Evolutionary conservation across 1,140 invertebrate genomes (phyloP), one percentile per base, ranked within the genome.

Genomic region (Cherax quadricarinatus): DNA sequence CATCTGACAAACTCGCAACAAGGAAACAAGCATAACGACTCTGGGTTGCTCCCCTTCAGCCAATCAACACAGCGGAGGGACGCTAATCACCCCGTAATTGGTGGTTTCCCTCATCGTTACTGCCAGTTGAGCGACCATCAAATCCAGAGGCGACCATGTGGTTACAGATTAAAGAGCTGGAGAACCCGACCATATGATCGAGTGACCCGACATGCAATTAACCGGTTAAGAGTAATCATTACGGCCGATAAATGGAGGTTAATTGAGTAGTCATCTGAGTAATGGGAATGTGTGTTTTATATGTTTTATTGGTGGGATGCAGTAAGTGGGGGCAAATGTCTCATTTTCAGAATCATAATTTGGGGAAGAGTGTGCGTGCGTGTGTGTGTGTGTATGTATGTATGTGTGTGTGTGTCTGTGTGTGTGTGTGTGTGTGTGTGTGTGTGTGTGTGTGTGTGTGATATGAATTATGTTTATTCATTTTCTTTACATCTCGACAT

Each of bases 11-110:
- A 57, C 53, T 9, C 53, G 53, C 24, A 30, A 75, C n/a, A 75
- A 30, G 21, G 18, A 75, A 75, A 24, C 24, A 12, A 75, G n/a
- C 5, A 14, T 30, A 30, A 75, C 70, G 70, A 30, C n/a, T 16
- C 62, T 16, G 4, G 14, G 62, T 16, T 16, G 10, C 62, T 16
- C 14, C 70, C 70, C n/a, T 30, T 30, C 70, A 75, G 70, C 70
- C 70, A 75, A 75, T 75, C 70, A 75, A n/a, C n/a, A 75, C 70
- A 30, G 70, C n/a, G 70, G 70, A 75, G 18, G 70, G 70, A 30
- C 70, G 18, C 21, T 75, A 75, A 75, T 75, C 70, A 75, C 24
- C 70, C 5, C 24, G 70, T 75, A 75, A 75, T 75, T 75, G 70
- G 70, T 21, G 70, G 70, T 75, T 75, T 75, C 70, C 70, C 70